Conservation (phyloP, 2,888 invertebrate genomes). For the Vesta saturnalis region DNA sequence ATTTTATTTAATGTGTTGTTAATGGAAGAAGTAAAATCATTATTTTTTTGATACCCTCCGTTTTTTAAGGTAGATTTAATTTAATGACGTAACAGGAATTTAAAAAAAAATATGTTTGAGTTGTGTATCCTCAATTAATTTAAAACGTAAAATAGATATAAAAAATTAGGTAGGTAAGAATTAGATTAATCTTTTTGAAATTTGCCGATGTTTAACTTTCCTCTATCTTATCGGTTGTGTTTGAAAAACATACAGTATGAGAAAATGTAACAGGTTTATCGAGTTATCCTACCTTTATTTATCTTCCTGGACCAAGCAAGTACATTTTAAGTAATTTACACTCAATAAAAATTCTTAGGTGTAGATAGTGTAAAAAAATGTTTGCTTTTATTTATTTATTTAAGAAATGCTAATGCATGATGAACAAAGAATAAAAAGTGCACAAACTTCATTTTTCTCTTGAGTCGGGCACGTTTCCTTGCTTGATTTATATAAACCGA, state of each 20-base stretch:
- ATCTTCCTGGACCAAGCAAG: conserved; percentile 15
- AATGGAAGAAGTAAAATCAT: too few relatives aligned
- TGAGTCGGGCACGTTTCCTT: too few relatives aligned
- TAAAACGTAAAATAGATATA: too few relatives aligned
- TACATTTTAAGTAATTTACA: conserved; percentile 18
- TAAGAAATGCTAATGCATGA: conserved; percentile 3
- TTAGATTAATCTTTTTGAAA: too few relatives aligned
- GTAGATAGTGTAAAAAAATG: conserved; percentile 10
- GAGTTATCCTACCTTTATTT: conserved; percentile 19
- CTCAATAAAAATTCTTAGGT: conserved; percentile 23
- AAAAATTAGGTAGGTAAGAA: too few relatives aligned
- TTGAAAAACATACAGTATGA: conserved; percentile 14
- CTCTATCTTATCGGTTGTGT: conserved; percentile 18
- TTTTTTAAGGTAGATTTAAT: too few relatives aligned
- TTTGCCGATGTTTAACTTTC: conserved; percentile 9
- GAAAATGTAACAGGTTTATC: conserved; percentile 25
- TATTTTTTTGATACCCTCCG: too few relatives aligned
- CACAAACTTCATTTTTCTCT: background rate
- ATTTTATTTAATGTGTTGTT: too few relatives aligned
- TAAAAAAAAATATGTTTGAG: too few relatives aligned
- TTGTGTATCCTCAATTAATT: too few relatives aligned
- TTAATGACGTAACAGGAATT: too few relatives aligned
- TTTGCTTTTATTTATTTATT: conserved; percentile 10
- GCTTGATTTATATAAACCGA: too few relatives aligned
- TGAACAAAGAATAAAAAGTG: background rate